These are phyloP conservation scores for Lasioglossum baleicum DNA, from an alignment of 1,140 invertebrate species.

Conservation along the genomic window DNA sequence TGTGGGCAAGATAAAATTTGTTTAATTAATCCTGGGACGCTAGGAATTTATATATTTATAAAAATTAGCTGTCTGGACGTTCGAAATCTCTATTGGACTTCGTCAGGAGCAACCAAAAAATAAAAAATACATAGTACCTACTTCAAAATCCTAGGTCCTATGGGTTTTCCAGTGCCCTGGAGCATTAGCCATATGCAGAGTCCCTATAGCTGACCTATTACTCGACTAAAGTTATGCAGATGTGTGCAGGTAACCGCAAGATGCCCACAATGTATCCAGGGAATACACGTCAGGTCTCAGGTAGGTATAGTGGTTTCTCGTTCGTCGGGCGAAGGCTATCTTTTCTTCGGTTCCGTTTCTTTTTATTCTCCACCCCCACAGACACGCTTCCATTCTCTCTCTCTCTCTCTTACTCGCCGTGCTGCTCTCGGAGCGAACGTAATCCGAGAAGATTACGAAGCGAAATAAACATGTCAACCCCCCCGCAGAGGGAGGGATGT, in stretches of 20 bases:
- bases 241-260: slow-evolving; percentile 17
- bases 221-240: not conserved
- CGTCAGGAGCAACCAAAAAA: too few relatives aligned
- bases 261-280: slow-evolving; percentile 12
- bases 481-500: slow-evolving; percentile 53
- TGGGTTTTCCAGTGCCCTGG: too few relatives aligned
- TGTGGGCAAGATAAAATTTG: too few relatives aligned
- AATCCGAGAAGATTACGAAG: slow-evolving; percentile 71
- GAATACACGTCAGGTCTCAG: slow-evolving; percentile 25
- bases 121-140: too few relatives aligned
- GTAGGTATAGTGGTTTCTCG: slow-evolving; percentile 42
- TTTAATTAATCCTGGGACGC: too few relatives aligned
- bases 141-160: too few relatives aligned
- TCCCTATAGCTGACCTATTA: not conserved
- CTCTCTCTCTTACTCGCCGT: not conserved
- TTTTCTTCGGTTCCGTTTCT: slow-evolving; percentile 46
- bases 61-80: too few relatives aligned
- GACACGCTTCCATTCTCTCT: not conserved
- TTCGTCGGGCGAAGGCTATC: slow-evolving; percentile 23
- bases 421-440: slow-evolving; percentile 45
- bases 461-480: slow-evolving; percentile 72
- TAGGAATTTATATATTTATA: too few relatives aligned
- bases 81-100: too few relatives aligned
- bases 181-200: too few relatives aligned
- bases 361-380: slow-evolving; percentile 42